Evolutionary conservation across 2,797 vertebrate species (phyloP).

Genomic region (Coregonus suidteri): DNA sequence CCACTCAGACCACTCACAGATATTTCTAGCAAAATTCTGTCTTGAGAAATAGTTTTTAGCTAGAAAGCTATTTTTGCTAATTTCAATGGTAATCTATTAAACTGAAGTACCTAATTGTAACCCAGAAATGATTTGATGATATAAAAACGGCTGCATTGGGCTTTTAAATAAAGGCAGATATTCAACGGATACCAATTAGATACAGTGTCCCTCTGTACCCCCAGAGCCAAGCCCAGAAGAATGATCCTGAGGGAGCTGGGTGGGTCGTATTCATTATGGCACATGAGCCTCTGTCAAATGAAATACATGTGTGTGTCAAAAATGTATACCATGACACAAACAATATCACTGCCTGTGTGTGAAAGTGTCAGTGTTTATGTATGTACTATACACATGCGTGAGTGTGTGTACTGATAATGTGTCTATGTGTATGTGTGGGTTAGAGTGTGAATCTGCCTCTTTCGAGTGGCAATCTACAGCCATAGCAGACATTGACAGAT

Average conservation of each 20-base stretch:
- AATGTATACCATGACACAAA: neutral
- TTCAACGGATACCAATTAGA: constrained; percentile 1
- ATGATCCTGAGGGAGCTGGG: neutral
- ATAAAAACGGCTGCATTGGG: too few species aligned
- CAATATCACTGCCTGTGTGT: neutral
- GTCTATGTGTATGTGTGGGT: neutral
- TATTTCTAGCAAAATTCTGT: too few species aligned
- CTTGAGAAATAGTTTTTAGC: too few species aligned
- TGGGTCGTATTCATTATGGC: neutral
- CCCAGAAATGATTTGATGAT: too few species aligned
- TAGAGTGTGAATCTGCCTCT: neutral
- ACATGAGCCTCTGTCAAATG: neutral
- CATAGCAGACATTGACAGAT: neutral
- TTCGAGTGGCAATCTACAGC: neutral
- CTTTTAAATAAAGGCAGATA: neutral
- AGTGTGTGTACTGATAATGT: neutral
- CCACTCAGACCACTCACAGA: too few species aligned
- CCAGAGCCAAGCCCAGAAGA: neutral
- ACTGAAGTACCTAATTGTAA: too few species aligned
- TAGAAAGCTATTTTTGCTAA: too few species aligned
- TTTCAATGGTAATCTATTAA: too few species aligned
- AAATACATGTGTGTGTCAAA: neutral
- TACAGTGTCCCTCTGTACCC: neutral
- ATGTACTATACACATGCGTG: neutral
- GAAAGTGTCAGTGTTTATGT: neutral